Conservation (phyloP, 2,113 vertebrate species). For the Nibea coibor region DNA sequence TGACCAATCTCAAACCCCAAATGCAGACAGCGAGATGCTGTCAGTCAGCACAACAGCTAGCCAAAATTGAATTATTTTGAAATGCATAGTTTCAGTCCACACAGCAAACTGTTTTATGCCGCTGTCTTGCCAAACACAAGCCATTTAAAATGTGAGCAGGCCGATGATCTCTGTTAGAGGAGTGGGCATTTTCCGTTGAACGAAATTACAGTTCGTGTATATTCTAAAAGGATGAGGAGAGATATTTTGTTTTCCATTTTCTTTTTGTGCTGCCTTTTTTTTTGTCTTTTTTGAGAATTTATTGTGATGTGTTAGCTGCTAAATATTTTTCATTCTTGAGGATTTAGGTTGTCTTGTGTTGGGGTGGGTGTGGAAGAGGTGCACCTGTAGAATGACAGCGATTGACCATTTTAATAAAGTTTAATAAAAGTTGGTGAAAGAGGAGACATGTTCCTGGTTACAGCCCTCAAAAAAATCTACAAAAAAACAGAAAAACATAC, state of each 20-base stretch:
- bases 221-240: slow-evolving; percentile 38
- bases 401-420: background rate
- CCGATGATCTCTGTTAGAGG: slow-evolving; percentile 38
- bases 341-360: slow-evolving; percentile 54
- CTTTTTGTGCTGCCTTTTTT: slow-evolving; percentile 52
- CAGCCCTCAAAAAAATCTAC: background rate
- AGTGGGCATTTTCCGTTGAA: slow-evolving; percentile 65
- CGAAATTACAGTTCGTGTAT: slow-evolving; percentile 57
- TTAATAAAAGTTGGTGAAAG: background rate
- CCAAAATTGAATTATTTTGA: slow-evolving; percentile 12
- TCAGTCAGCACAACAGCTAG: background rate
- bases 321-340: slow-evolving; percentile 78
- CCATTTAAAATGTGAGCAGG: slow-evolving; percentile 53
- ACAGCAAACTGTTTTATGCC: slow-evolving; percentile 19
- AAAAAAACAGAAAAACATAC: background rate
- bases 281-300: slow-evolving; percentile 42
- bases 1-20: slow-evolving; percentile 10
- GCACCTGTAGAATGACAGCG: slow-evolving; percentile 25
- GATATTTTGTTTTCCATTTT: slow-evolving; percentile 12
- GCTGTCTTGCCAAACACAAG: slow-evolving; percentile 60
- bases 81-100: slow-evolving; percentile 2
- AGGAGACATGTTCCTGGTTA: background rate
- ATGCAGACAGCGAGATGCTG: background rate
- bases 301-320: slow-evolving; percentile 82
- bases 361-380: slow-evolving; percentile 39